phyloP scores from a whole-genome alignment of 2,113 vertebrate species.

The Leiothrix lutea region DNA sequence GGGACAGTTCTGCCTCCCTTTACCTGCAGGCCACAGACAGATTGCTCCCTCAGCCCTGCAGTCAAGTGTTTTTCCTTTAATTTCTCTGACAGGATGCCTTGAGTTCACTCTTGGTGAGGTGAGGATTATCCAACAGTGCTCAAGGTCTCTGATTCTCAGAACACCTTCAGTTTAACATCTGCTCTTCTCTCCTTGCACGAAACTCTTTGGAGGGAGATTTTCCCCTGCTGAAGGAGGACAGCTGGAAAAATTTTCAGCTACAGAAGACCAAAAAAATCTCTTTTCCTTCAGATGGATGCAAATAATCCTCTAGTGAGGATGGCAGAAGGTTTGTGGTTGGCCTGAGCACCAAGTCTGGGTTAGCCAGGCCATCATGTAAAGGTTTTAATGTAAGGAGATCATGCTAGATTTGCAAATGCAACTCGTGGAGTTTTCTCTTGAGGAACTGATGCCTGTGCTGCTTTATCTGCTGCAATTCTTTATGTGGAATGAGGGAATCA shows the following conservation, averaged over 20 bases:
- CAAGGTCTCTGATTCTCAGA: not conserved
- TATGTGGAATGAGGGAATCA: not conserved
- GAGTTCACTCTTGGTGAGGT: not conserved
- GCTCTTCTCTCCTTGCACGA: not conserved
- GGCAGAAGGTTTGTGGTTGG: not conserved
- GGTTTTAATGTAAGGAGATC: not conserved
- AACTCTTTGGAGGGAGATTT: not conserved
- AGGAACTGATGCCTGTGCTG: not conserved
- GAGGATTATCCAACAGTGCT: not conserved
- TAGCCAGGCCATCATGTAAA: not conserved
- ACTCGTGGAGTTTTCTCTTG: not conserved
- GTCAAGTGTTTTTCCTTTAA: not conserved
- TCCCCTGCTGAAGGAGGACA: not conserved
- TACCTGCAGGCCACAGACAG: not conserved
- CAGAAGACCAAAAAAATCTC: accelerated
- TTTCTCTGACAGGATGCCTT: not conserved
- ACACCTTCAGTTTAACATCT: not conserved
- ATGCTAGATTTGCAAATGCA: not conserved
- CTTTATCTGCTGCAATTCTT: not conserved
- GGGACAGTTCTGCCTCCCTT: not conserved
- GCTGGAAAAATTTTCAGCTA: accelerated
- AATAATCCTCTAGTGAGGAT: not conserved
- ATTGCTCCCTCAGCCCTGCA: not conserved
- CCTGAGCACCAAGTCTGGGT: not conserved
- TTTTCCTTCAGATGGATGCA: not conserved